Conservation (phyloP, 2,797 vertebrate species). For the Chelon auratus region DNA sequence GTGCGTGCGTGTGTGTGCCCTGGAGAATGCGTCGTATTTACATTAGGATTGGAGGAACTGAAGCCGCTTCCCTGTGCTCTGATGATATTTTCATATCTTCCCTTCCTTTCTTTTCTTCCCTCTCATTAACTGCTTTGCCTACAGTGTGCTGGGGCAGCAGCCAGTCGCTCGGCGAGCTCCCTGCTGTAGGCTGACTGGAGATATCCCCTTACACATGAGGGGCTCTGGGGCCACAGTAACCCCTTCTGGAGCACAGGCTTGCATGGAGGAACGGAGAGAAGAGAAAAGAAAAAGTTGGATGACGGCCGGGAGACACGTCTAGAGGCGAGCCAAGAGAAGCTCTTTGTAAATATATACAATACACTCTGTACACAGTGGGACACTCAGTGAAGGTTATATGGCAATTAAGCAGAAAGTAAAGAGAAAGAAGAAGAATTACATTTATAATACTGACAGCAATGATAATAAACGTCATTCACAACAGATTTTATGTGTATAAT, state of each 20-base stretch:
- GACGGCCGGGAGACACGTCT: constrained; percentile 1
- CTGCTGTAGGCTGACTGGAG: constrained; percentile 63
- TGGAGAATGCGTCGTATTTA: constrained; percentile 69
- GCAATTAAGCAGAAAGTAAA: neutral
- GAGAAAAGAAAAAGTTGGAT: constrained; percentile 21
- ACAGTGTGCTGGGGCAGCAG: constrained; percentile 51
- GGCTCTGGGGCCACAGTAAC: constrained; percentile 59
- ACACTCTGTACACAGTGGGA: neutral
- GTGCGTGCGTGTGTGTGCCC: constrained; percentile 14
- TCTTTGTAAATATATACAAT: neutral
- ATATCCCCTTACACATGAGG: constrained; percentile 83
- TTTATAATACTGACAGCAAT: neutral
- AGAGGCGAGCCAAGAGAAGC: neutral
- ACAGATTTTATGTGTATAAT: neutral
- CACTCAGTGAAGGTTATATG: neutral
- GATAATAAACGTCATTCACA: neutral
- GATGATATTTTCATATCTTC: constrained; percentile 71
- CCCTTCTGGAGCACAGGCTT: constrained; percentile 76
- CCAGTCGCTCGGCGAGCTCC: constrained; percentile 53
- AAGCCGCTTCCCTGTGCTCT: constrained; percentile 63
- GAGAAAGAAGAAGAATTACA: neutral
- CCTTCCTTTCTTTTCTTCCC: constrained; percentile 52
- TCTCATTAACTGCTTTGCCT: constrained; percentile 47
- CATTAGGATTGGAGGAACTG: constrained; percentile 53
- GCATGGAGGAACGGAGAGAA: constrained; percentile 67